phyloP scores from a whole-genome alignment of 2,797 vertebrate genomes.

The Catharus ustulatus region DNA sequence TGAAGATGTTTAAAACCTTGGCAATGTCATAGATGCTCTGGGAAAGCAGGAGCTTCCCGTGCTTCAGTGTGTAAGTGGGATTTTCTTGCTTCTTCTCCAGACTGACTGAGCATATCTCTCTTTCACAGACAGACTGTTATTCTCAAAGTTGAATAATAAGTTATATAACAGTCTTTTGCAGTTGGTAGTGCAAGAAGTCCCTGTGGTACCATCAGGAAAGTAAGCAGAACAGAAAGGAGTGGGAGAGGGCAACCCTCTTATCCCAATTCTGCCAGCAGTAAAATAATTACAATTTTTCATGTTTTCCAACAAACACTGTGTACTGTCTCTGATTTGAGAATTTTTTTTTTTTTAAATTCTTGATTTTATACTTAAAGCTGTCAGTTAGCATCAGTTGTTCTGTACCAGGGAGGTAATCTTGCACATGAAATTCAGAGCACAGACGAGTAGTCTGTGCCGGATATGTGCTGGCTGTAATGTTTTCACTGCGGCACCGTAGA shows the following conservation, averaged over 20 bases:
- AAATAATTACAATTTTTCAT: neutral
- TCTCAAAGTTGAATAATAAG: constrained; percentile 17
- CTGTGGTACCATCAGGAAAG: neutral
- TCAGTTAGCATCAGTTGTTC: neutral
- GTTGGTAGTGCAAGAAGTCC: neutral
- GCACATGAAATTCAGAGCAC: neutral
- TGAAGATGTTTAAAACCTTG: constrained; percentile 20
- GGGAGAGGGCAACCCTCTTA: neutral
- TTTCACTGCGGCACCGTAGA: neutral
- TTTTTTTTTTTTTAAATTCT: neutral
- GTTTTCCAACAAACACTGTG: neutral
- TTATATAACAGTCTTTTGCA: constrained; percentile 12
- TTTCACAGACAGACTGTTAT: neutral
- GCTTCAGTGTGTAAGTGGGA: neutral
- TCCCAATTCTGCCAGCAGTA: neutral
- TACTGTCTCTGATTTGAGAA: neutral
- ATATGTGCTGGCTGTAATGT: neutral
- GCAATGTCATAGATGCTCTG: neutral
- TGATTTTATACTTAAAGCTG: neutral
- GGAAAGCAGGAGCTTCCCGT: neutral
- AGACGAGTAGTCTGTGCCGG: neutral
- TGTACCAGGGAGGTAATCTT: neutral
- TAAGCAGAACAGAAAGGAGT: neutral
- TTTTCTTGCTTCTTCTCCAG: neutral
- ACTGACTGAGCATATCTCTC: neutral